Conservation (phyloP, 2,113 vertebrate genomes). For the Chlorodrepanis virens region DNA sequence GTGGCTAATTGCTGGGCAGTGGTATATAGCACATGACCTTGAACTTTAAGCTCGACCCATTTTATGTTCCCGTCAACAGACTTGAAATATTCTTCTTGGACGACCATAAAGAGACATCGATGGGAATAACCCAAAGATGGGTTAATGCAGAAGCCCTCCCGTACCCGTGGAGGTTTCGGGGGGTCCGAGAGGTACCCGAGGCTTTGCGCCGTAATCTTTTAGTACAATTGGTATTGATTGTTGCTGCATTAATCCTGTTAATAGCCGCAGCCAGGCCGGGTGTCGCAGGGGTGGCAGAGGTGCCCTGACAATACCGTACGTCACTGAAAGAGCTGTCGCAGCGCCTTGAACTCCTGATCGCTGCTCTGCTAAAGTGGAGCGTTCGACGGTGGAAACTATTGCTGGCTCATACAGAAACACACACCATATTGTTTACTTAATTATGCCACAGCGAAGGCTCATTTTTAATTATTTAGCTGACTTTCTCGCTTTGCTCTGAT, state of each 20-base stretch:
- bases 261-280: not conserved
- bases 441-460: not conserved
- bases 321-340: slow-evolving; percentile 22
- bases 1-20: not conserved
- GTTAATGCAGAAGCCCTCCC: not conserved
- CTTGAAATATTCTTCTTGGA: not conserved
- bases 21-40: not conserved
- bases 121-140: not conserved
- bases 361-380: slow-evolving; percentile 4
- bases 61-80: not conserved
- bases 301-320: slow-evolving; percentile 1
- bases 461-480: slow-evolving; percentile 59
- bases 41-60: slow-evolving; percentile 7
- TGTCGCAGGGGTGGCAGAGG: not conserved
- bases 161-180: not conserved
- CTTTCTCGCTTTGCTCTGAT: slow-evolving; percentile 29
- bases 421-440: slow-evolving; percentile 52
- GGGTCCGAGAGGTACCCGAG: not conserved
- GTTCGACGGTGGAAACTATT: not conserved
- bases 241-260: slow-evolving; percentile 24
- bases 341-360: not conserved
- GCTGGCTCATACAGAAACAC: not conserved
- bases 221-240: not conserved
- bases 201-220: not conserved
- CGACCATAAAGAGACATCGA: not conserved